Base-by-base conservation (phyloP, 2,888 invertebrate species). In the Trichopoda pennipes region DNA sequence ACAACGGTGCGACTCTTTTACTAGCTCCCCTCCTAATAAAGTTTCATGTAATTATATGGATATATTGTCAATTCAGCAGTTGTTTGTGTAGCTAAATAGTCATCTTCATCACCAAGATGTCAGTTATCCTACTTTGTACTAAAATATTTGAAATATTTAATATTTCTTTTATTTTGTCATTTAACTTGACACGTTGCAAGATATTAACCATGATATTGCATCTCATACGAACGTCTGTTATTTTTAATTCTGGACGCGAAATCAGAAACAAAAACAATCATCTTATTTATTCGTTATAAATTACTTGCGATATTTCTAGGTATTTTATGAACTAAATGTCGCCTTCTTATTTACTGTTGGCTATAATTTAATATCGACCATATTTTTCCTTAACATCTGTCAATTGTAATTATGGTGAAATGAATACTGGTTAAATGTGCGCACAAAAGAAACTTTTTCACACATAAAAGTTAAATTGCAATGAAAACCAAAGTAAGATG, bases 321-420 rank as follows among this genome's bases (percentile, higher is more conserved):
- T 70, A 70, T 74, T 69, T 76, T 66, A 66, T 63, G 19, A 63
- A 16, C 53, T 73, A 58, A 61, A 69, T 58, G 53, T 69, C 17
- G 56, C 42, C 28, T 66, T 72, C 49, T 56, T 63, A 35, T 58
- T 35, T 56, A 16, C 64, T 74, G 64, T 64, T 63, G 56, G 49
- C 63, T 49, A 72, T 81, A 76, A 81, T 76, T 81, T 81, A 76
- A 68, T 73, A 73, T 63, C 61, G 55, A 21, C 73, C 56, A 73
- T 81, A 77, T 73, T 74, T 73, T 77, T 23, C 63, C 56, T 73
- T 77, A 73, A 77, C 81, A 81, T 77, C 77, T 81, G 81, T 78
- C 81, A 74, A 70, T 70, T 64, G 63, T 77, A 69, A 81, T 81
- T 81, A 81, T 78, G 68, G 63, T 38, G 38, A 70, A 69, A 47